Base-by-base conservation (phyloP, 1,140 invertebrate species). In the Neoseiulus cucumeris region DNA sequence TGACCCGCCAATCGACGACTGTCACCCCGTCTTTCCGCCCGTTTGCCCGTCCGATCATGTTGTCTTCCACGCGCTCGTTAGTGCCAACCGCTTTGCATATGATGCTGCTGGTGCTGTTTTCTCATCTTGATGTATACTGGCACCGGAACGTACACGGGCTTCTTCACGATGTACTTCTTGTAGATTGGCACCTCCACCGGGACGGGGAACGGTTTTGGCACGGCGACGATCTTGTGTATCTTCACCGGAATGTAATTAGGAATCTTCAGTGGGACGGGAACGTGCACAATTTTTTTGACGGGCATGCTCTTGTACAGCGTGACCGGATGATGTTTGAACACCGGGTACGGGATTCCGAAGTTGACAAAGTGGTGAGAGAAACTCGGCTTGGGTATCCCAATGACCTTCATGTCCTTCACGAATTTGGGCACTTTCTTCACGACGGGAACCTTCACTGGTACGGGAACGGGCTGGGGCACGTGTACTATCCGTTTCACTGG, bases 341-440 rank as follows among this genome's bases (percentile, higher is more conserved):
- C 51, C 17, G 51, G 51, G 22, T 59, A 59, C 51, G 51, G 51
- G 6, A 59, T 25, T 14, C 51, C 51, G 33, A 59, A 20, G 17
- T 59, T 59, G n/a, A 59, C 51, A 59, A 59, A 59, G 33, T 59
- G 51, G 9, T 59, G 51, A 25, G 51, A 59, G 51, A 59, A 59
- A 25, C 51, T 59, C 22, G 51, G 51, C 51, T 59, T 59, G 6
- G 51, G 51, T n/a, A 59, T 59, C 14, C 51, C 51, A 25, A 59
- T 59, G 14, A 59, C 9, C 9, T 59, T 59, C 25, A 29, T 25
- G 22, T 59, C 51, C 51, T 59, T 59, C 25, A 59, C 51, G 22
- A 59, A 25, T 20, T 59, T 59, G 14, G 51, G 51, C 14, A 59
- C 51, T 20, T 25, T 59, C 51, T 25, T 59, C 17, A 59, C 51